Conservation (phyloP, 2,888 invertebrate species). For the Bhutanitis thaidina region DNA sequence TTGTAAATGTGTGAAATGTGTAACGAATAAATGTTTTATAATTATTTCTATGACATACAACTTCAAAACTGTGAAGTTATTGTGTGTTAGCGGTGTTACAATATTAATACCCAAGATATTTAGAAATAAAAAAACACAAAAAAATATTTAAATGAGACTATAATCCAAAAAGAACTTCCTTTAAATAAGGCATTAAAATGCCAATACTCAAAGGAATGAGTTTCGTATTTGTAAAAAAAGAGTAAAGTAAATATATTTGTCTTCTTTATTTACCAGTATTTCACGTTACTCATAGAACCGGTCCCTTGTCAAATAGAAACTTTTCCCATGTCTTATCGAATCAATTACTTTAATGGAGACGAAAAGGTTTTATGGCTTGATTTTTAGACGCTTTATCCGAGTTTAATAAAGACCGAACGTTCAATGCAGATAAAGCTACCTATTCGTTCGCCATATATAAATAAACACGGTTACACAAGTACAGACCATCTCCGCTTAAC, state of each 20-base stretch:
- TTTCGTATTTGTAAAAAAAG: constrained; percentile 46
- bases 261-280: constrained; percentile 57
- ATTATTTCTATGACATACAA: too few species aligned
- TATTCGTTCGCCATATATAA: too few species aligned
- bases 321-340: constrained; percentile 69
- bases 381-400: constrained; percentile 32
- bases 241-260: constrained; percentile 53
- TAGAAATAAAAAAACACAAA: too few species aligned
- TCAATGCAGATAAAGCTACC: constrained; percentile 4
- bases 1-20: too few species aligned
- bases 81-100: too few species aligned
- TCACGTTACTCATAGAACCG: constrained; percentile 56
- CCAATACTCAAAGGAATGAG: not conserved
- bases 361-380: constrained; percentile 49
- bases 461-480: too few species aligned
- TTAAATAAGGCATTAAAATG: not conserved
- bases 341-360: constrained; percentile 69
- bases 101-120: too few species aligned
- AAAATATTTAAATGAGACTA: too few species aligned
- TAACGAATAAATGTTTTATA: too few species aligned
- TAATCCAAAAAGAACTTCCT: too few species aligned
- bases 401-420: constrained; percentile 16
- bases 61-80: too few species aligned
- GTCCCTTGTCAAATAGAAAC: constrained; percentile 75
- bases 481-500: too few species aligned